A percentile compares a stretch with the other conserved stretches of the same genome.
phyloP scores from a whole-genome alignment of 2,113 vertebrate genomes.

The Sylvietta virens region DNA sequence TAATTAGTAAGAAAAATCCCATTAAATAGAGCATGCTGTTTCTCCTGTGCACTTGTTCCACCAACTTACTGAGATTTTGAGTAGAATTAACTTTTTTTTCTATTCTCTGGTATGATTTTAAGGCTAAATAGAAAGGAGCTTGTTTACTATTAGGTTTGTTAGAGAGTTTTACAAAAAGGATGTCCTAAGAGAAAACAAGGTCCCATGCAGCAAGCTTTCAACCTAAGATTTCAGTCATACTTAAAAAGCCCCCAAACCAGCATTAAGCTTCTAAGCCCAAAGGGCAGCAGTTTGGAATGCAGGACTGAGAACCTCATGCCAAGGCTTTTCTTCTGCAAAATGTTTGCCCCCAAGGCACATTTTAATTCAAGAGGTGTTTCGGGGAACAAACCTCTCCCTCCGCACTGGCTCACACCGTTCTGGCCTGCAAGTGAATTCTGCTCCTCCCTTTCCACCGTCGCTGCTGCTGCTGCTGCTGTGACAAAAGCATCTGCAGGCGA shows the following conservation, averaged over 20 bases:
- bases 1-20: background rate
- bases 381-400: background rate
- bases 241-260: background rate
- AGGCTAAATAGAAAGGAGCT: background rate
- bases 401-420: accelerated
- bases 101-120: background rate
- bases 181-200: background rate
- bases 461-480: background rate
- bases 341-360: background rate
- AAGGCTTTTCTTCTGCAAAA: background rate
- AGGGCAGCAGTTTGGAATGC: background rate
- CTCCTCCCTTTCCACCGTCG: background rate
- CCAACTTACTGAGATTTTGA: background rate
- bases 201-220: background rate
- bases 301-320: background rate
- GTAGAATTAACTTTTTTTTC: background rate
- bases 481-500: background rate
- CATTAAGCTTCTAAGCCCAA: background rate
- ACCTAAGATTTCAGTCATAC: background rate
- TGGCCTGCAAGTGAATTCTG: background rate
- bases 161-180: background rate
- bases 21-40: background rate
- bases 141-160: background rate
- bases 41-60: background rate
- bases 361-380: background rate